Evolutionary conservation across 2,888 invertebrate species (phyloP).

Genomic region (Pyralis farinalis): DNA sequence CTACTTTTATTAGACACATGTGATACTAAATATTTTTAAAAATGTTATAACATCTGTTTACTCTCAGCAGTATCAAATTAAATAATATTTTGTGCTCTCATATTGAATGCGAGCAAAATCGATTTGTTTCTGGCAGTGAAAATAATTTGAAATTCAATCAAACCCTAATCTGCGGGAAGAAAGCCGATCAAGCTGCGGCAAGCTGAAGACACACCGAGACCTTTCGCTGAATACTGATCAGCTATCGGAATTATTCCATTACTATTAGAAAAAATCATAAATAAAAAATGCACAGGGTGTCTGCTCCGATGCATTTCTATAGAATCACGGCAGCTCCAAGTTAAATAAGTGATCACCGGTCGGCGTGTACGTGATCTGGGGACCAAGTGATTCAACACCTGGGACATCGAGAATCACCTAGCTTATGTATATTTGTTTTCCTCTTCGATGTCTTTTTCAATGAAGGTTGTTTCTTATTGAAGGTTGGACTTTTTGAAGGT

Average conservation of each 20-base stretch:
- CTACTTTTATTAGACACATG: neutral
- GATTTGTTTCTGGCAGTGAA: conserved; percentile 18
- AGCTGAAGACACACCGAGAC: conserved; percentile 47
- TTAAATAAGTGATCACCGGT: conserved; percentile 78
- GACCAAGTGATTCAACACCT: conserved; percentile 44
- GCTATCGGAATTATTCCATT: conserved; percentile 68
- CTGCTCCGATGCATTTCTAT: conserved; percentile 63
- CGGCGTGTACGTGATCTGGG: conserved; percentile 60
- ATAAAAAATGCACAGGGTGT: conserved; percentile 63
- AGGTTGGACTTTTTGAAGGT: conserved; percentile 1
- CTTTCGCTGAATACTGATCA: conserved; percentile 67
- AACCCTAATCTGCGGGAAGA: conserved; percentile 41
- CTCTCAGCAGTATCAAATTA: too few relatives aligned
- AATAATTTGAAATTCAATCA: conserved; percentile 52
- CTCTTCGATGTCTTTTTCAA: conserved; percentile 1
- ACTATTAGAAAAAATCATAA: conserved; percentile 66
- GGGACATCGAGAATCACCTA: conserved; percentile 34
- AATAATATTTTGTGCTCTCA: too few relatives aligned
- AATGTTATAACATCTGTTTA: too few relatives aligned
- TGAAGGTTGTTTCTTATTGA: conserved; percentile 6
- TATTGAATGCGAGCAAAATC: neutral
- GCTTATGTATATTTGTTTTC: conserved; percentile 9
- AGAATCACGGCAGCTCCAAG: conserved; percentile 69
- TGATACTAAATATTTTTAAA: too few relatives aligned
- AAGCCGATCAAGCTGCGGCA: conserved; percentile 41